Evolutionary conservation across 1,140 invertebrate genomes (phyloP), one percentile per base, ranked within the genome.

Genomic region (Eubasilissa regina): DNA sequence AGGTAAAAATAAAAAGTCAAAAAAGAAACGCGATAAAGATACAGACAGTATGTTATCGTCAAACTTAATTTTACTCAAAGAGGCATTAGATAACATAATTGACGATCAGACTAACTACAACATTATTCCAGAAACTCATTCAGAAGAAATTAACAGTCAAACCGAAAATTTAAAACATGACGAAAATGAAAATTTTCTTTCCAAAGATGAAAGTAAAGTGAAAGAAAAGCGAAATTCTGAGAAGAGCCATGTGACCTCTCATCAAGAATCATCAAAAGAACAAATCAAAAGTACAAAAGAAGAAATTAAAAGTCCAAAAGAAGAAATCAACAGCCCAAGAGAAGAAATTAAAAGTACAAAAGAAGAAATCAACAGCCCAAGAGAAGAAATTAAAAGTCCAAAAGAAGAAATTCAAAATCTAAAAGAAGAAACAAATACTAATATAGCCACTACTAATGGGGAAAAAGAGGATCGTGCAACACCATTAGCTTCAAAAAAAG

Each of bases 61-160:
- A 74, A 79, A 79, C 64, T 64, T 64, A 66, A 45, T 51, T 51
- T 62, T 74, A 56, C 35, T 74, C 19, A 74, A 74, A 74, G 70
- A 74, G 43, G 70, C 70, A 56, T 56, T 74, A 21, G 70, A 74
- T 44, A 74, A 74, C 17, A 74, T 74, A 45, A 74, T 74, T 25
- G 70, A 74, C 35, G 53, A 74, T 56, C 70, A 74, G 44, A 44
- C 70, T 35, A 74, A 74, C 35, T 74, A 74, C 70, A 74, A 74
- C 43, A 74, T 74, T 13, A 74, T 56, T 13, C 70, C 70, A 13
- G 70, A 58, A 72, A 72, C 45, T 13, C 47, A 8, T 48, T 72
- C 68, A 35, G 17, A 72, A 51, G n/a, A 21, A 53, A 19, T 51
- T 1, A 17, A 56, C 7, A 56, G 53, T 15, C n/a, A 56, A 6